These are phyloP conservation scores for Sarcophaga carnaria DNA, from an alignment of 2,888 invertebrate species.

Conservation along the genomic window DNA sequence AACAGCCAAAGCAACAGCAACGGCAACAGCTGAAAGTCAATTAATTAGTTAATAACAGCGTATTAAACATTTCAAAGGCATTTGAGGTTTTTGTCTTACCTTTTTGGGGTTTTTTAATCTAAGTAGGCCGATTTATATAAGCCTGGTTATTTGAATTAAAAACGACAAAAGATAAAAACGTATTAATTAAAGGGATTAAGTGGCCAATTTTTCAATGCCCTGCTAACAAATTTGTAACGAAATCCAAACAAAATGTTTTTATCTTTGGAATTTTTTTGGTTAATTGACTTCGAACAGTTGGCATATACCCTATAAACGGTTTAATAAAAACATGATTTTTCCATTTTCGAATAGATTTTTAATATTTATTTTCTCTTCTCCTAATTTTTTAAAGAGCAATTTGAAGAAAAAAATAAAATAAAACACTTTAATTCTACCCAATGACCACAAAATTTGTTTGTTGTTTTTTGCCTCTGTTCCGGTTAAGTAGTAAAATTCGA, in stretches of 20 bases:
- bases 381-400: too few species aligned
- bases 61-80: constrained; percentile 11
- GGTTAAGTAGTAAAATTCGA: too few species aligned
- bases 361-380: too few species aligned
- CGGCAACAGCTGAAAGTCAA: neutral
- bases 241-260: neutral
- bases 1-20: neutral
- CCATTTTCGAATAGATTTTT: too few species aligned
- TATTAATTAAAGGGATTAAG: constrained; percentile 61
- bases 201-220: constrained; percentile 61
- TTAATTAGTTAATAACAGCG: constrained; percentile 36
- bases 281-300: too few species aligned
- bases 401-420: too few species aligned
- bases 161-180: constrained; percentile 47
- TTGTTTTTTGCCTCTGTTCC: too few species aligned
- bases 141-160: constrained; percentile 16
- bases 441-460: too few species aligned
- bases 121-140: constrained; percentile 39
- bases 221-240: constrained; percentile 21
- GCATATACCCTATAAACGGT: too few species aligned
- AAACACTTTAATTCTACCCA: too few species aligned
- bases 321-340: too few species aligned
- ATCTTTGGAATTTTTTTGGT: neutral
- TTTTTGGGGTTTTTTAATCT: constrained; percentile 1
- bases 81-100: neutral